Evolutionary conservation across 2,113 vertebrate species (phyloP).

Genomic region (Pedionomus torquatus): DNA sequence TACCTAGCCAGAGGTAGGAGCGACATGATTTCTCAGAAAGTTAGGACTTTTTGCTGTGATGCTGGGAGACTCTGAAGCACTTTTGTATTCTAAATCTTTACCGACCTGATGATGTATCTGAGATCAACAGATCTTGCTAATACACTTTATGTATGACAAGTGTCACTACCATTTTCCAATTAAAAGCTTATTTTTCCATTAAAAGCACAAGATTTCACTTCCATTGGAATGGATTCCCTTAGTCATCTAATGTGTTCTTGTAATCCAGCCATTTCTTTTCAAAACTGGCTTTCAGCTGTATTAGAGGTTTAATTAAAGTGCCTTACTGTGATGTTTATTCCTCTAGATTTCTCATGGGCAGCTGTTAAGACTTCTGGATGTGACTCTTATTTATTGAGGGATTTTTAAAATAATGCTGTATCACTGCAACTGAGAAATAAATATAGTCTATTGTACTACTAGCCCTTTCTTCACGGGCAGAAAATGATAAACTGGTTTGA

Average conservation of each 20-base stretch:
- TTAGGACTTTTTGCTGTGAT: neutral
- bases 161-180: neutral
- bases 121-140: neutral
- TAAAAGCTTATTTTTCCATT: neutral
- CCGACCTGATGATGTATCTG: neutral
- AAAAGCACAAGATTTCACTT: neutral
- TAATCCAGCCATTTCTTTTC: neutral
- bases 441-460: neutral
- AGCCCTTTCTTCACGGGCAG: neutral
- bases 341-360: neutral
- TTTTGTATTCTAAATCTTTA: neutral
- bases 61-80: neutral
- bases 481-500: neutral
- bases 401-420: neutral
- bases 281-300: neutral
- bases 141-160: neutral
- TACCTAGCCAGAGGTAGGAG: neutral
- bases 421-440: neutral
- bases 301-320: neutral
- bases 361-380: neutral
- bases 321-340: neutral
- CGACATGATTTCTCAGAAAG: neutral
- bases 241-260: neutral
- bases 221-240: neutral
- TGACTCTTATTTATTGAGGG: neutral